Conservation (phyloP, 2,113 vertebrate species). For the Narcine bancroftii region DNA sequence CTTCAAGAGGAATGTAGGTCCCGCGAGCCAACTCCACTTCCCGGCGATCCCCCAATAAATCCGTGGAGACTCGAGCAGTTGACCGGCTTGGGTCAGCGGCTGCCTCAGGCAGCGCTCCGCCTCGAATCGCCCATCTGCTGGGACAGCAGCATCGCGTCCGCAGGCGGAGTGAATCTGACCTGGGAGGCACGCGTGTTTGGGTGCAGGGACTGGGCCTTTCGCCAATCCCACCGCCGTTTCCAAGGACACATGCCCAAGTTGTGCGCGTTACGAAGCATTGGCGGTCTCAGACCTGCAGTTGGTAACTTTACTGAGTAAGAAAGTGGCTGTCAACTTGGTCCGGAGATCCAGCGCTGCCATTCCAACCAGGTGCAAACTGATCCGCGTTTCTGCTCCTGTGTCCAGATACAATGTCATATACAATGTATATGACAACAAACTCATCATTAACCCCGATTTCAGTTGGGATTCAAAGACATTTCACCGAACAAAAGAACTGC, state of each 20-base stretch:
- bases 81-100: not conserved
- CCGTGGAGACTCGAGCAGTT: not conserved
- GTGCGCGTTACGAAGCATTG: not conserved
- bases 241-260: no score
- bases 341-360: not conserved
- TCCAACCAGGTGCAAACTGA: not conserved
- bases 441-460: no score
- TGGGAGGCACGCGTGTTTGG: not conserved
- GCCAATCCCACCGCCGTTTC: not conserved
- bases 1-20: not conserved
- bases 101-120: not conserved
- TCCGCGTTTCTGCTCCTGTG: not conserved
- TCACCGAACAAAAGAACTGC: no score
- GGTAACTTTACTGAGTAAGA: not conserved
- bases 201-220: not conserved
- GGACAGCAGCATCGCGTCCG: no score
- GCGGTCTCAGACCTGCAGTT: not conserved
- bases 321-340: not conserved
- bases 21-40: not conserved
- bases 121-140: no score
- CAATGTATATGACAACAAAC: not conserved
- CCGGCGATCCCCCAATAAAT: not conserved
- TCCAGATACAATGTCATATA: not conserved
- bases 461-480: no score
- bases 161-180: no score